A percentile compares a stretch with the other conserved stretches of the same genome.
These are phyloP conservation scores for Apeira syringaria DNA, from an alignment of 2,888 invertebrate species.

Conservation along the genomic window DNA sequence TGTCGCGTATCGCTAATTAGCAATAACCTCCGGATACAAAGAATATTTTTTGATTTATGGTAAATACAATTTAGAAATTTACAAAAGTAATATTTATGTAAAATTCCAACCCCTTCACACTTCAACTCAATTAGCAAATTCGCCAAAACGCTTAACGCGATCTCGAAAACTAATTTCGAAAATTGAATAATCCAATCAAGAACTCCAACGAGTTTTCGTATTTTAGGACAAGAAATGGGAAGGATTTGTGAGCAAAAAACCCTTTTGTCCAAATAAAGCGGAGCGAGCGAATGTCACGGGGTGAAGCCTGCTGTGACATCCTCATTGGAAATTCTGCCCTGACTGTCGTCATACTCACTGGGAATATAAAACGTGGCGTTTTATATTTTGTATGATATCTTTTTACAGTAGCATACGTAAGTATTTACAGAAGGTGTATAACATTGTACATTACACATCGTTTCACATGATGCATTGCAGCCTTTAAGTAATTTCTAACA, in stretches of 20 bases:
- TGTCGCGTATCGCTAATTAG: too few relatives aligned
- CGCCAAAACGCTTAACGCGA: slow-evolving; percentile 36
- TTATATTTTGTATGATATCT: too few relatives aligned
- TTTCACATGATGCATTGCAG: too few relatives aligned
- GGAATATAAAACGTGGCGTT: slow-evolving; percentile 28
- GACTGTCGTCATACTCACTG: slow-evolving; percentile 43
- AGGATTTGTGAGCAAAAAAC: slow-evolving; percentile 61
- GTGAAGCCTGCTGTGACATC: slow-evolving; percentile 67
- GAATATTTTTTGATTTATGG: too few relatives aligned
- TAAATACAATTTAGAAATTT: slow-evolving; percentile 3
- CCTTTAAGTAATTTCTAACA: too few relatives aligned
- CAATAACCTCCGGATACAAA: too few relatives aligned
- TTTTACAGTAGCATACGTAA: too few relatives aligned
- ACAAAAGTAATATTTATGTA: slow-evolving; percentile 27
- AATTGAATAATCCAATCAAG: slow-evolving; percentile 64
- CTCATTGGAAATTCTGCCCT: slow-evolving; percentile 71
- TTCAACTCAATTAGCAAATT: slow-evolving; percentile 34
- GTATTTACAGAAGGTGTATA: too few relatives aligned
- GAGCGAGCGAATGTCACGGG: slow-evolving; percentile 68
- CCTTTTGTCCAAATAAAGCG: slow-evolving; percentile 75
- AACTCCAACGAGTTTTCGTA: slow-evolving; percentile 34
- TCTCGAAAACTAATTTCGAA: slow-evolving; percentile 56
- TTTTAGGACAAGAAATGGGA: slow-evolving; percentile 48
- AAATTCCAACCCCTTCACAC: slow-evolving; percentile 24
- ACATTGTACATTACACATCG: too few relatives aligned